Percentiles rank a stretch among this genome's conserved stretches.
These are phyloP conservation scores for Malurus cyaneus DNA, from an alignment of 2,113 vertebrate genomes.

Conservation along the genomic window DNA sequence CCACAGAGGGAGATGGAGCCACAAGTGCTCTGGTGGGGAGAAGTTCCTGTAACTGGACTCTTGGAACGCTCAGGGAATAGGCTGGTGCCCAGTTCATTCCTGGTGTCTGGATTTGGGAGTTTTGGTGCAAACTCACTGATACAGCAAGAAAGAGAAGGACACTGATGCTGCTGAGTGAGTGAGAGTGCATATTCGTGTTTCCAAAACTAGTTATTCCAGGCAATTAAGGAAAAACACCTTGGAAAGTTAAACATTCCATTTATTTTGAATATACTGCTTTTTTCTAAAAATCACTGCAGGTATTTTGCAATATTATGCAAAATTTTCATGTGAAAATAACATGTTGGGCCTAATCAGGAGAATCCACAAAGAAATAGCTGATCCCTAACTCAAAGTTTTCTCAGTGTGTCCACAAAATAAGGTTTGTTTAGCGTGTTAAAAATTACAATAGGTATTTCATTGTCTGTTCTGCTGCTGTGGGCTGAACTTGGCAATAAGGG, in stretches of 20 bases:
- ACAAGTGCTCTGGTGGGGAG: constrained; percentile 13
- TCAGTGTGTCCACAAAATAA: not conserved
- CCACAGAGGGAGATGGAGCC: constrained; percentile 28
- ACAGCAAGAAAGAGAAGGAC: not conserved
- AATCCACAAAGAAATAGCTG: not conserved
- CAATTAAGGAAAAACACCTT: not conserved
- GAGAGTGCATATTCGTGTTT: not conserved
- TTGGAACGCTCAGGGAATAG: not conserved
- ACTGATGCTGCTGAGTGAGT: not conserved
- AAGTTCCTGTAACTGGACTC: not conserved
- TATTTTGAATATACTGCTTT: not conserved
- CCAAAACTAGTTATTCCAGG: not conserved
- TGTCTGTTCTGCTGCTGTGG: not conserved
- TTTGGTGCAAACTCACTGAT: not conserved
- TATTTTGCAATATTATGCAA: not conserved
- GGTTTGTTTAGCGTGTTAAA: not conserved
- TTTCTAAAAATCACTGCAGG: not conserved
- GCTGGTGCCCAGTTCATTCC: not conserved
- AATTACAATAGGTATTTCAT: not conserved
- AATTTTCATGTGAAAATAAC: not conserved
- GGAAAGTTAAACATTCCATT: not conserved
- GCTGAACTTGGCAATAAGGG: not conserved
- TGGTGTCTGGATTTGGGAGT: not conserved
- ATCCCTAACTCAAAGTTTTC: not conserved
- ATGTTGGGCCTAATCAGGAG: not conserved